Evolutionary conservation across 2,888 invertebrate genomes (phyloP).

Genomic region (Sthenelais limicola): DNA sequence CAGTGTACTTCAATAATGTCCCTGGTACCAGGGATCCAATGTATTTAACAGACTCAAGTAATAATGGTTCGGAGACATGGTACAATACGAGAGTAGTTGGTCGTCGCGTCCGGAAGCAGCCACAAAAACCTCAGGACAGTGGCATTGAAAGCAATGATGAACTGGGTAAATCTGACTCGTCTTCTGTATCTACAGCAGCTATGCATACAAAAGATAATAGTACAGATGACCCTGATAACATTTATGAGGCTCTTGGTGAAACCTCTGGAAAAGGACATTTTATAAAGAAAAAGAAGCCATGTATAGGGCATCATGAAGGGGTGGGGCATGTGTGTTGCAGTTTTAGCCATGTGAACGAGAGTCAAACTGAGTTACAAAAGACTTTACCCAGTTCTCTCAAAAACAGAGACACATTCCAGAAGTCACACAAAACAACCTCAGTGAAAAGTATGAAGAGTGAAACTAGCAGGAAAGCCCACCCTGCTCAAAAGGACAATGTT

Average conservation of each 20-base stretch:
- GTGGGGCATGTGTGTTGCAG: slow-evolving; percentile 22
- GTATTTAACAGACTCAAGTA: neutral
- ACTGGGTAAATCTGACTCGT: neutral
- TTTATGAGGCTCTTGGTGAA: slow-evolving; percentile 13
- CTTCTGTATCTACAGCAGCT: neutral
- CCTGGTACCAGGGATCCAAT: slow-evolving; percentile 31
- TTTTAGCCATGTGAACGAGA: too few relatives aligned
- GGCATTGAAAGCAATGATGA: slow-evolving; percentile 37
- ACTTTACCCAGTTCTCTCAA: too few relatives aligned
- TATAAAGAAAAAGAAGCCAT: slow-evolving; percentile 32
- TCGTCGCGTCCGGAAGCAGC: neutral
- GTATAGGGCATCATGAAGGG: slow-evolving; percentile 26
- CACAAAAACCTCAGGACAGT: slow-evolving; percentile 16
- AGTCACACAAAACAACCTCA: too few relatives aligned
- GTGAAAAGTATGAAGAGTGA: too few relatives aligned
- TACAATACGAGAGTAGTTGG: neutral
- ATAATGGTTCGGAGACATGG: neutral
- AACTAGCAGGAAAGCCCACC: too few relatives aligned
- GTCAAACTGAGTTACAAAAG: too few relatives aligned
- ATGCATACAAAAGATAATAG: neutral
- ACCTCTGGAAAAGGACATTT: slow-evolving; percentile 4
- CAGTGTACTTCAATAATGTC: slow-evolving; percentile 23
- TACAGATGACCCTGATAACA: slow-evolving; percentile 4
- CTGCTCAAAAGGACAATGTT: neutral
- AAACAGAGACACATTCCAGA: too few relatives aligned